These are phyloP conservation scores for Todus mexicanus DNA, from an alignment of 2,797 vertebrate genomes.

Conservation along the genomic window DNA sequence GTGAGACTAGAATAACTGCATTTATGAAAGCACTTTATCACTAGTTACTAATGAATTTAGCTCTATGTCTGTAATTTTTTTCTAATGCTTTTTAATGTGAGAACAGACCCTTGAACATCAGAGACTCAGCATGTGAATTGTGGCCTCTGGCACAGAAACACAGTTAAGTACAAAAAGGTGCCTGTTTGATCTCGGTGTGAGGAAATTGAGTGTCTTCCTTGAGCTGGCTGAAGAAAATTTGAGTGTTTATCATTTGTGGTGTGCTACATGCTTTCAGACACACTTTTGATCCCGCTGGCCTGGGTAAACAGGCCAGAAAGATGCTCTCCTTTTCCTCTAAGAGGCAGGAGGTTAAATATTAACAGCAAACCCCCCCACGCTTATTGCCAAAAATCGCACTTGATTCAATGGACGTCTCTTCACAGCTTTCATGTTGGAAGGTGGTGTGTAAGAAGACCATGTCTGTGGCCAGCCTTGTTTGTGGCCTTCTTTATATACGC, in stretches of 20 bases:
- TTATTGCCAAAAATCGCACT: not conserved
- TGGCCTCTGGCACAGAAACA: not conserved
- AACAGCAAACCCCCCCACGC: not conserved
- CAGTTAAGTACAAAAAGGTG: not conserved
- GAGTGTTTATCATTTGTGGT: not conserved
- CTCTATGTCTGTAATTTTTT: not conserved
- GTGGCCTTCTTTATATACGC: not conserved
- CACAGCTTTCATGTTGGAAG: not conserved
- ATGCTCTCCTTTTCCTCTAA: not conserved
- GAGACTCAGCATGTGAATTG: not conserved
- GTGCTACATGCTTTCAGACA: not conserved
- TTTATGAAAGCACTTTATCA: not conserved
- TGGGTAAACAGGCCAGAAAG: not conserved
- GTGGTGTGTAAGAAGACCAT: not conserved
- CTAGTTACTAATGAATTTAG: not conserved
- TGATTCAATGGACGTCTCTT: not conserved
- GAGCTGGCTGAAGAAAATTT: not conserved
- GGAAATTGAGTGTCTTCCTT: not conserved
- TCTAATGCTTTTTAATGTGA: not conserved
- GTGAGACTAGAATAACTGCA: not conserved
- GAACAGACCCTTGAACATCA: not conserved
- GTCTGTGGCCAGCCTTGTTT: not conserved
- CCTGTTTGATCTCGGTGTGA: not conserved
- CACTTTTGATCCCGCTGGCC: not conserved
- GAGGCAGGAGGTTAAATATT: not conserved